These are phyloP conservation scores for Eumeta japonica DNA, from an alignment of 1,140 invertebrate genomes.

Conservation along the genomic window DNA sequence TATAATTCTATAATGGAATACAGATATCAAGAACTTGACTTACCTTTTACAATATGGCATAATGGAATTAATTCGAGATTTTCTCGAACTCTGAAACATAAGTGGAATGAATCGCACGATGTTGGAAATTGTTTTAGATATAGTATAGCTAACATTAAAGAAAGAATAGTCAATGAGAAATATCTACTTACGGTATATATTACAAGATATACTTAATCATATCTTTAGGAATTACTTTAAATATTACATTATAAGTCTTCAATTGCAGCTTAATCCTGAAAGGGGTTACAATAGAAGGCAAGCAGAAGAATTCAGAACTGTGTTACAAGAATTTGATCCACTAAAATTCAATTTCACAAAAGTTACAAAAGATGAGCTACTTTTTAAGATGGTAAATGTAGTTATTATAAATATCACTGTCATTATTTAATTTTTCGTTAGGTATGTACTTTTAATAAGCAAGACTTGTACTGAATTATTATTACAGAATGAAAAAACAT, in stretches of 20 bases:
- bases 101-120: constrained; percentile 30
- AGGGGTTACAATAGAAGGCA: constrained; percentile 60
- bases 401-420: constrained; percentile 1
- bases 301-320: constrained; percentile 60
- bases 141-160: constrained; percentile 26
- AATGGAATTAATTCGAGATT: constrained; percentile 2
- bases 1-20: neutral
- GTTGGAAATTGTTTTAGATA: constrained; percentile 31
- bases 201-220: neutral
- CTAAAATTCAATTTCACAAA: constrained; percentile 70
- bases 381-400: constrained; percentile 24
- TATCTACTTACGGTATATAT: constrained; percentile 30
- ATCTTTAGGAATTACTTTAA: neutral
- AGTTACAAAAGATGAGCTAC: constrained; percentile 60
- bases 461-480: no score
- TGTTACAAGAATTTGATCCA: constrained; percentile 62
- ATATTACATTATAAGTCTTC: neutral
- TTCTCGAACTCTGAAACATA: constrained; percentile 18
- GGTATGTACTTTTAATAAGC: no score
- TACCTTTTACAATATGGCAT: neutral
- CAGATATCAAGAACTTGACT: neutral
- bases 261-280: constrained; percentile 65
- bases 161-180: constrained; percentile 24
- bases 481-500: no score
- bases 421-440: no score